A percentile compares a stretch with the other conserved stretches of the same genome.
These are phyloP conservation scores for Villa cingulata DNA, from an alignment of 2,888 invertebrate genomes.

Conservation along the genomic window DNA sequence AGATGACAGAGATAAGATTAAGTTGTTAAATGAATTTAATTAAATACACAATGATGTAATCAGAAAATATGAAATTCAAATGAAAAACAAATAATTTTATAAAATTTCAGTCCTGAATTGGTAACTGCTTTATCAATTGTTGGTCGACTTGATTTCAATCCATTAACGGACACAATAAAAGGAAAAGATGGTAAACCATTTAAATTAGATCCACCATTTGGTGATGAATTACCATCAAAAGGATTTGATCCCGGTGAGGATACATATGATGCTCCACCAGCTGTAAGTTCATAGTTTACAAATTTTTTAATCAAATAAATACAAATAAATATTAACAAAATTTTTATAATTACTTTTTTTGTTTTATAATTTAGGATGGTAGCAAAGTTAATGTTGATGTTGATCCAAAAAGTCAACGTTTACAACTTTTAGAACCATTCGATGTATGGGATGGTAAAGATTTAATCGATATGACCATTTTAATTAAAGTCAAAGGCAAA, in stretches of 20 bases:
- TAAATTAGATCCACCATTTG: slow-evolving; percentile 70
- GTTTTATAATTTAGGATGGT: slow-evolving; percentile 13
- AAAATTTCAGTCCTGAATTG: slow-evolving; percentile 58
- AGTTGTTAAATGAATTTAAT: too few relatives aligned
- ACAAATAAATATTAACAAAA: neutral
- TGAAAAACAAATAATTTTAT: neutral
- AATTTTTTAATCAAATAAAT: neutral
- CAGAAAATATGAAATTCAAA: too few relatives aligned
- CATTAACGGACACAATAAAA: slow-evolving; percentile 71
- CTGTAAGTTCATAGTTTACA: too few relatives aligned
- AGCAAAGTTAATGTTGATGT: slow-evolving; percentile 60
- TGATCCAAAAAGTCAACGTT: slow-evolving; percentile 71
- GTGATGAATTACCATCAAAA: slow-evolving; percentile 78
- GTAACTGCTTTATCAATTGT: slow-evolving; percentile 90
- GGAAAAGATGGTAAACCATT: slow-evolving; percentile 81
- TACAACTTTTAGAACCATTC: slow-evolving; percentile 88
- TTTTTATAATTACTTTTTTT: neutral
- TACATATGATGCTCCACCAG: slow-evolving; percentile 81
- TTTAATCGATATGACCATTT: slow-evolving; percentile 70
- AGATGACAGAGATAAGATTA: too few relatives aligned
- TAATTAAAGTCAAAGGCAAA: slow-evolving; percentile 98
- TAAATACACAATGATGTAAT: too few relatives aligned
- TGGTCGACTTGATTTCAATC: slow-evolving; percentile 87
- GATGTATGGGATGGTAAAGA: slow-evolving; percentile 94
- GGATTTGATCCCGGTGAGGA: slow-evolving; percentile 97